Evolutionary conservation across 2,113 vertebrate species (phyloP).

Genomic region (Notarius lentiginosus): DNA sequence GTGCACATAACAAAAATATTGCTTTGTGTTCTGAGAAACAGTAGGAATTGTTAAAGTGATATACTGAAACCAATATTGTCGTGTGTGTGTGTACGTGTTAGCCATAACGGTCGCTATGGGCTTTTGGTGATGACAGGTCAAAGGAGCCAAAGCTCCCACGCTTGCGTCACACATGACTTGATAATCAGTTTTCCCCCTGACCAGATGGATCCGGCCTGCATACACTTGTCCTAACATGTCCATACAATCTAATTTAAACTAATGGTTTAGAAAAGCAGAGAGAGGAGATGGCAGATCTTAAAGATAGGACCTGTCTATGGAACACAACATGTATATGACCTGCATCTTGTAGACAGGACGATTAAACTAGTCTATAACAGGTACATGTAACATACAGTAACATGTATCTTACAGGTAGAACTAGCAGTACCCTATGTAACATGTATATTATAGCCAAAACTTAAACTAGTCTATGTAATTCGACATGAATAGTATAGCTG

Average conservation of each 20-base stretch:
- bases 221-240: constrained; percentile 1
- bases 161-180: constrained; percentile 36
- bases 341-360: background rate
- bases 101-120: background rate
- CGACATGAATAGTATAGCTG: background rate
- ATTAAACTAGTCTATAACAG: background rate
- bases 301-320: background rate
- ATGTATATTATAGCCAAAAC: too few relatives aligned
- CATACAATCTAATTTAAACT: constrained; percentile 14
- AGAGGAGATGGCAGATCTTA: background rate
- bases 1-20: background rate
- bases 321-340: background rate
- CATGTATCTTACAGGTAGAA: background rate
- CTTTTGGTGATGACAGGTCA: constrained; percentile 33
- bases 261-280: constrained; percentile 1
- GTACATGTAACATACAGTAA: too few relatives aligned
- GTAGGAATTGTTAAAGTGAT: background rate
- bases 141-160: constrained; percentile 29
- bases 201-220: constrained; percentile 25
- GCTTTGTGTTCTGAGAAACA: constrained; percentile 4
- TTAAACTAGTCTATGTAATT: too few relatives aligned
- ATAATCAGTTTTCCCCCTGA: constrained; percentile 30
- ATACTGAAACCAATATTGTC: background rate
- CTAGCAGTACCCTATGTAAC: background rate
- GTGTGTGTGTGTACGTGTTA: constrained; percentile 6